phyloP scores from a whole-genome alignment of 2,888 invertebrate species.

The Cephus pygmeus region DNA sequence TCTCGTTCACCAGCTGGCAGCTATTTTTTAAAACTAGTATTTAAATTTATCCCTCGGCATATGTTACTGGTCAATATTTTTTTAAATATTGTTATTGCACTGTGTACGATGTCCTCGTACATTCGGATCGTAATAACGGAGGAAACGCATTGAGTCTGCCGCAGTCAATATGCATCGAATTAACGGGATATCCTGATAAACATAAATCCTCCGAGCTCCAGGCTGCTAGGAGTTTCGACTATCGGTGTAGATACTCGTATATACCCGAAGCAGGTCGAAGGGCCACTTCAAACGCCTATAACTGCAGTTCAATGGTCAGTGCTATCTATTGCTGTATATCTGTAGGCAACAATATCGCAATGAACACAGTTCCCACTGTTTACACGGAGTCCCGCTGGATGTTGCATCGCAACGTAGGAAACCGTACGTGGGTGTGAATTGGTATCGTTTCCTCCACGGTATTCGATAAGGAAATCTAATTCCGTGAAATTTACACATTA shows the following conservation, averaged over 20 bases:
- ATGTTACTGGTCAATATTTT: neutral
- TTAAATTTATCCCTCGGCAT: neutral
- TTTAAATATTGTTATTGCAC: neutral
- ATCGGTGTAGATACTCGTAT: neutral
- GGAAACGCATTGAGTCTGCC: neutral
- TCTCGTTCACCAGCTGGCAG: neutral
- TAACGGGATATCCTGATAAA: neutral
- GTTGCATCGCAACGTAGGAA: neutral
- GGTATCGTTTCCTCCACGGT: neutral
- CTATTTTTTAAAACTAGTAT: neutral
- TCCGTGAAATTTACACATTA: neutral
- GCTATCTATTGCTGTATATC: neutral
- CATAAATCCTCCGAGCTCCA: neutral
- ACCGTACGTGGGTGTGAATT: neutral
- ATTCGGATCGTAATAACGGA: neutral
- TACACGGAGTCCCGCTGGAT: neutral
- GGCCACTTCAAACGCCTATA: neutral
- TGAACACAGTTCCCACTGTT: conserved; percentile 3
- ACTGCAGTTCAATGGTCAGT: neutral
- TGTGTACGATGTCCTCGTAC: neutral
- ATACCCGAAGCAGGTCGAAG: neutral
- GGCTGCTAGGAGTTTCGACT: conserved; percentile 3
- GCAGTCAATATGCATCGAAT: neutral
- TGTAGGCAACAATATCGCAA: neutral
- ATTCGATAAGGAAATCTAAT: neutral